A percentile compares a stretch with the other conserved stretches of the same genome.
Conservation (phyloP, 2,888 invertebrate genomes). For the Leptinotarsa haldemani region DNA sequence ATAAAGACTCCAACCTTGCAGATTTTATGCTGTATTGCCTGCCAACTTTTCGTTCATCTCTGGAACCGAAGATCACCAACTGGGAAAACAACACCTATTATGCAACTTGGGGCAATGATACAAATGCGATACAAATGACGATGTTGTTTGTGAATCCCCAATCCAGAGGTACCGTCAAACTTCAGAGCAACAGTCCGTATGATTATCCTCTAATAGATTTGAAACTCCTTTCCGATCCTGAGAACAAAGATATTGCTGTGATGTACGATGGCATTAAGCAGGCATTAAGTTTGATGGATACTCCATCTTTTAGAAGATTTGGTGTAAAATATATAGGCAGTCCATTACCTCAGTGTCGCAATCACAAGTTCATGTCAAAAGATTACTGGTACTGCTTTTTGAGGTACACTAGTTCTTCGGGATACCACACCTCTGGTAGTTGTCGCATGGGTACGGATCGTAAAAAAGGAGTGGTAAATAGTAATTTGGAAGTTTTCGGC, state of each 20-base stretch:
- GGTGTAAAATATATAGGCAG: conserved; percentile 60
- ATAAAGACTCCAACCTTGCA: background rate
- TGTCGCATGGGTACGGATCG: conserved; percentile 75
- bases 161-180: conserved; percentile 73
- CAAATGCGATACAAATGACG: conserved; percentile 17
- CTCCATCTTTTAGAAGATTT: conserved; percentile 68
- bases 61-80: conserved; percentile 37
- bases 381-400: conserved; percentile 76
- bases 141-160: conserved; percentile 19
- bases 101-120: conserved; percentile 62
- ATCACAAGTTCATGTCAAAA: conserved; percentile 68
- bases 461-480: conserved; percentile 72
- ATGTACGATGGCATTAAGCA: conserved; percentile 68
- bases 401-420: conserved; percentile 50
- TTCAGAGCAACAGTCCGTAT: conserved; percentile 44
- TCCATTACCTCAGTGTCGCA: conserved; percentile 63
- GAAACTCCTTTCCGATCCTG: conserved; percentile 71
- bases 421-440: conserved; percentile 76
- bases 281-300: conserved; percentile 64
- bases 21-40: conserved; percentile 8
- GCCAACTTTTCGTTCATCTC: background rate
- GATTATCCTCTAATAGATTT: conserved; percentile 72
- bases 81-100: conserved; percentile 51
- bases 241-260: conserved; percentile 65
- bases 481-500: conserved; percentile 72